Evolutionary conservation across 2,797 vertebrate genomes (phyloP).

Genomic region (Spinus pinus): DNA sequence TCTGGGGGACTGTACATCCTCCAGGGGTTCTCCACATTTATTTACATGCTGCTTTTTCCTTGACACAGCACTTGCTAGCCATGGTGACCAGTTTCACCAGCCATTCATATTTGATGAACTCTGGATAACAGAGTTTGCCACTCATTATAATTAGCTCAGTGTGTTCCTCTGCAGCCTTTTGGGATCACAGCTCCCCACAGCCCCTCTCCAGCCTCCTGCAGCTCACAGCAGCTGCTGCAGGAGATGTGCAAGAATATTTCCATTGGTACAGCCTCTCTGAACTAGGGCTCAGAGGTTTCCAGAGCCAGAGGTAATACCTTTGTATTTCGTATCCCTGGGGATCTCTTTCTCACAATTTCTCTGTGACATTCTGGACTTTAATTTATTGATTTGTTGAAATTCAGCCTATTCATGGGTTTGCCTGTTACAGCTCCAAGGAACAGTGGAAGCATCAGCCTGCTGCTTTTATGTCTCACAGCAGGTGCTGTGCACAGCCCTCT

Average conservation of each 20-base stretch:
- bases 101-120: not conserved
- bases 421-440: not conserved
- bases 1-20: not conserved
- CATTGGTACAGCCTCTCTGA: not conserved
- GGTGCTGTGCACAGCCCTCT: not conserved
- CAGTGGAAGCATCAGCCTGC: not conserved
- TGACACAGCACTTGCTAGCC: not conserved
- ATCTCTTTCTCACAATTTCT: not conserved
- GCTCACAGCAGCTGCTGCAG: not conserved
- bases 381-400: constrained; percentile 5
- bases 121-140: not conserved
- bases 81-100: not conserved
- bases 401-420: not conserved
- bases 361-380: not conserved
- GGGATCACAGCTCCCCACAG: not conserved
- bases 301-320: not conserved
- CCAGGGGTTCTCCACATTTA: not conserved
- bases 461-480: not conserved
- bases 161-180: not conserved
- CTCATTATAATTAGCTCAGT: not conserved
- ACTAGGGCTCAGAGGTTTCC: not conserved
- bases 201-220: not conserved
- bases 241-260: not conserved
- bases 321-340: not conserved
- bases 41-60: not conserved